Evolutionary conservation across 2,888 invertebrate genomes (phyloP), one percentile per base, ranked within the genome.

Genomic region (Drosophila phalerata): DNA sequence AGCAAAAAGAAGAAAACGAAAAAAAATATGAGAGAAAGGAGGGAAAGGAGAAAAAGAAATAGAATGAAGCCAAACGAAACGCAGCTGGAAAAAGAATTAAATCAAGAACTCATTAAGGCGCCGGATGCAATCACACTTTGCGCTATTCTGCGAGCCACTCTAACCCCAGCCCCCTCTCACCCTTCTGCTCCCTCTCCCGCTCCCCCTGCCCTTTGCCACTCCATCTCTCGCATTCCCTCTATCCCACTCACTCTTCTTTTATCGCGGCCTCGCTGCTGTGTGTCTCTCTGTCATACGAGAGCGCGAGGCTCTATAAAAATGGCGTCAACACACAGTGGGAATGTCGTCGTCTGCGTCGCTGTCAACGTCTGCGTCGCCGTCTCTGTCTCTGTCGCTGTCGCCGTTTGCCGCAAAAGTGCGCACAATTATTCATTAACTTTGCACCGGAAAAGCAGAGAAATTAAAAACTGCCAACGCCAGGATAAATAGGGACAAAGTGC

Each of bases 341-440:
- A 75, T 80, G 79, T 80, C 74, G 77, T 70, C 64, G 13, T 49
- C 48, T 11, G 8, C 53, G 17, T 34, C 52, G 30, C 2, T 49
- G 5, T 30, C 62, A 15, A 4, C 38, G 62, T 57, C 63, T 45
- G 17, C 69, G 43, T 72, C 48, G 40, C 34, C 58, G 73, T 72
- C 61, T 61, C 51, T 42, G 67, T 73, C 73, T 61, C 51, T 42
- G 67, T 73, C 73, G 85, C 90, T 77, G 85, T 83, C 73, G 87
- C 90, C 85, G 85, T 83, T 84, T 85, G 84, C 84, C 87, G 84
- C 84, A 85, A 90, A 90, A 90, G 88, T 90, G 90, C 88, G 77
- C 90, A 90, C 88, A 91, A 90, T 91, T 91, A 91, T 91, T 91
- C 91, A 91, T 91, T 91, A 91, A 91, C 91, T 91, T 90, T 90